phyloP scores from a whole-genome alignment of 2,113 vertebrate genomes.

The Procavia capensis region DNA sequence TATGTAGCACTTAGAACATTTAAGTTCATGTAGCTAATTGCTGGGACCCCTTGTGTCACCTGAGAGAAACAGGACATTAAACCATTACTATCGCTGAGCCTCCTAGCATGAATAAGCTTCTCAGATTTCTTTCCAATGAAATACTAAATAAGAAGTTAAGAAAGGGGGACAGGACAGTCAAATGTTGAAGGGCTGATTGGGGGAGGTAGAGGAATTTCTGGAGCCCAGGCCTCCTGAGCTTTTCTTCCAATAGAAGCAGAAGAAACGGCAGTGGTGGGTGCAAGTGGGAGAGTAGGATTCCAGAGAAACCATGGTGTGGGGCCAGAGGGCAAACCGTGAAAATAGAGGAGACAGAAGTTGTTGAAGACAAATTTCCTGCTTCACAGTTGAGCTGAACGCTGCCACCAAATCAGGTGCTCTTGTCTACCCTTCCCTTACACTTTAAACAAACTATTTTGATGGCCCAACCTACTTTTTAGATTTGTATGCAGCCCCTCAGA shows the following conservation, averaged over 20 bases:
- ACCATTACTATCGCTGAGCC: background rate
- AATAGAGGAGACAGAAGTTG: background rate
- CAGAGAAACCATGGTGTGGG: background rate
- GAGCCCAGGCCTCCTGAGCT: background rate
- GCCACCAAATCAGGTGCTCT: background rate
- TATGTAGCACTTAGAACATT: too few relatives aligned
- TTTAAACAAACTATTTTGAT: background rate
- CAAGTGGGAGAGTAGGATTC: background rate
- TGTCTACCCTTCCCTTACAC: background rate
- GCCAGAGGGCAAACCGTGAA: background rate
- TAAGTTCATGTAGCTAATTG: too few relatives aligned
- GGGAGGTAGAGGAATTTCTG: background rate
- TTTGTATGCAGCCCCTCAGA: background rate
- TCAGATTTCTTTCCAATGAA: conserved; percentile 17
- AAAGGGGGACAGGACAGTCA: background rate
- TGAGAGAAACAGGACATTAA: background rate
- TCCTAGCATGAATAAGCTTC: background rate
- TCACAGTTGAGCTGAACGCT: background rate
- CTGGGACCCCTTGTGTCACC: too few relatives aligned
- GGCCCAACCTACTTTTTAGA: background rate
- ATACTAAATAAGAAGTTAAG: background rate
- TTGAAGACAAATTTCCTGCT: background rate
- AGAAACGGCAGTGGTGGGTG: background rate
- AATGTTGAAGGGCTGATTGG: background rate
- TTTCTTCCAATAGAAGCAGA: background rate